These are phyloP conservation scores for Caenorhabditis drosophilae DNA, from an alignment of 2,888 invertebrate genomes.

Conservation along the genomic window DNA sequence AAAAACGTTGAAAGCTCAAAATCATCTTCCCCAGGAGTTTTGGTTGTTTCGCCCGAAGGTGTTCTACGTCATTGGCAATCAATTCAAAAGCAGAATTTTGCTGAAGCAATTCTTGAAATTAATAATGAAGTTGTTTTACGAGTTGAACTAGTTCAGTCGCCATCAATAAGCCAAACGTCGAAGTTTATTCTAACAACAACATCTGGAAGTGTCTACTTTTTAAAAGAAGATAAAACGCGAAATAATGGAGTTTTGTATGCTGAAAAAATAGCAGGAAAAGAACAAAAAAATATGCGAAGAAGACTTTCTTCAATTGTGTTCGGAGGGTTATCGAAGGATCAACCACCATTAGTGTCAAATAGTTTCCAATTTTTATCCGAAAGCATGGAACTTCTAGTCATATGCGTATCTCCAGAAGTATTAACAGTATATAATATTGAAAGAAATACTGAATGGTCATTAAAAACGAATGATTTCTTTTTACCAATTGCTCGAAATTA, in stretches of 20 bases:
- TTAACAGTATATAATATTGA: constrained; percentile 20
- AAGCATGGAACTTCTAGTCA: constrained; percentile 5
- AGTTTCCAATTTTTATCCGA: constrained; percentile 7
- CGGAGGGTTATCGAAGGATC: constrained; percentile 8
- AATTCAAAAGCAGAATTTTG: constrained; percentile 17
- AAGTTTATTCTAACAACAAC: constrained; percentile 31
- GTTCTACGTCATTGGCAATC: constrained; percentile 34
- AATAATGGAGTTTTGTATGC: constrained; percentile 13
- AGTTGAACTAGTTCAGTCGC: constrained; percentile 19
- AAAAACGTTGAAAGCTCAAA: not conserved
- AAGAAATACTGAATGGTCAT: constrained; percentile 14
- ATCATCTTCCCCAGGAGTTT: constrained; percentile 13
- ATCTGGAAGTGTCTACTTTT: constrained; percentile 26
- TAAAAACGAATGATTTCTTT: constrained; percentile 25
- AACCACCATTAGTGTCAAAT: constrained; percentile 12
- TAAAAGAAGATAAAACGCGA: constrained; percentile 13
- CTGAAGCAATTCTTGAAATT: constrained; percentile 22
- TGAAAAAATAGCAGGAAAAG: constrained; percentile 14
- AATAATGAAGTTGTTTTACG: constrained; percentile 29
- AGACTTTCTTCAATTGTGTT: constrained; percentile 28
- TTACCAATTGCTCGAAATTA: not conserved
- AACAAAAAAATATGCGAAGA: constrained; percentile 14
- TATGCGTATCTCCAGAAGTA: constrained; percentile 12
- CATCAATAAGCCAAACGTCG: no score
- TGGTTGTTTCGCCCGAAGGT: constrained; percentile 32